Evolutionary conservation across 2,888 invertebrate species (phyloP).

Genomic region (Podabrus alpinus): DNA sequence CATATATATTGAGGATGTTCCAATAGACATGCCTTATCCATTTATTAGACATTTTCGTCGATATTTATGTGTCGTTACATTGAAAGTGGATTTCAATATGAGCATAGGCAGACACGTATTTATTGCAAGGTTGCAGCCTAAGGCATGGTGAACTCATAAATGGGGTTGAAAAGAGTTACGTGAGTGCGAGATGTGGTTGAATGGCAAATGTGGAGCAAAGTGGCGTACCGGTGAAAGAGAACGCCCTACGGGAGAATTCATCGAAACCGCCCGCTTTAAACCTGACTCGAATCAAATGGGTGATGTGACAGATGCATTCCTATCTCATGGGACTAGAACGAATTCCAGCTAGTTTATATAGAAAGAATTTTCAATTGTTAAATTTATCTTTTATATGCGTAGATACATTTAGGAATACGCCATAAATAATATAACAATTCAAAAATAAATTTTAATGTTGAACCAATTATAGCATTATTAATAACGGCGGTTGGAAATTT

Average conservation of each 20-base stretch:
- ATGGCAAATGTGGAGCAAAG: conserved; percentile 42
- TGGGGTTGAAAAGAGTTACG: conserved; percentile 39
- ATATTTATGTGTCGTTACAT: conserved; percentile 29
- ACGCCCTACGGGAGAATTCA: conserved; percentile 38
- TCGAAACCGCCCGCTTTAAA: conserved; percentile 29
- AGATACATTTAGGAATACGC: background rate
- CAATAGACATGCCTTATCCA: conserved; percentile 21
- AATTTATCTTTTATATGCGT: background rate
- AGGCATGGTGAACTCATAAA: conserved; percentile 40
- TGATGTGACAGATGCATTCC: conserved; percentile 7
- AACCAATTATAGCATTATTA: background rate
- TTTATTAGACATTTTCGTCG: conserved; percentile 23
- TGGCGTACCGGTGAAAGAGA: conserved; percentile 35
- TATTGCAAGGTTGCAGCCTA: conserved; percentile 31
- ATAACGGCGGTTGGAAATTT: background rate
- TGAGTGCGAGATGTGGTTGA: conserved; percentile 35
- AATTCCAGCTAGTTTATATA: background rate
- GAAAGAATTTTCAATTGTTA: background rate
- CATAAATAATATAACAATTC: background rate
- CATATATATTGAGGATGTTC: conserved; percentile 13
- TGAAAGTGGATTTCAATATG: conserved; percentile 28
- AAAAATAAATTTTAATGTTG: background rate
- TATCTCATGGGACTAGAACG: background rate
- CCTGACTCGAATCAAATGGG: conserved; percentile 6
- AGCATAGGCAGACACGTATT: conserved; percentile 21